Conservation (phyloP, 2,888 invertebrate species). For the Calameuta filiformis region DNA sequence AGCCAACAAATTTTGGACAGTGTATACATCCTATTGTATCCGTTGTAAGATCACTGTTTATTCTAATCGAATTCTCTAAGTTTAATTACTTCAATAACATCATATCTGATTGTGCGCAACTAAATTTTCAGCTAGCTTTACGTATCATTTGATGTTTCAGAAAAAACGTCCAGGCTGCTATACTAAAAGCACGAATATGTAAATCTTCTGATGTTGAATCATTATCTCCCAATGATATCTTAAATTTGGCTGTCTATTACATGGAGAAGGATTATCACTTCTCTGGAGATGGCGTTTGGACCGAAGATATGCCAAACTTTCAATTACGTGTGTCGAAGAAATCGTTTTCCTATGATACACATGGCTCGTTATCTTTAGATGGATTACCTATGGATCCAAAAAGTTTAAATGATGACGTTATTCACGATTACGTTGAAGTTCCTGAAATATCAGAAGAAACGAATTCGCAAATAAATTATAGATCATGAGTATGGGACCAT, state of each 20-base stretch:
- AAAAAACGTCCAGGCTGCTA: not conserved
- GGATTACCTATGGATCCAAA: not conserved
- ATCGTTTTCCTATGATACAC: no score
- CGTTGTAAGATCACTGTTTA: slow-evolving; percentile 67
- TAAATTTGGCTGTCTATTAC: slow-evolving; percentile 68
- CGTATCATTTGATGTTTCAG: not conserved
- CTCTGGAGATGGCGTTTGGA: slow-evolving; percentile 81
- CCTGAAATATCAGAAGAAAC: not conserved
- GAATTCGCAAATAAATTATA: not conserved
- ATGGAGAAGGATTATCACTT: slow-evolving; percentile 81
- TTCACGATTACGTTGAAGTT: not conserved
- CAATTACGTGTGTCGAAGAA: not conserved
- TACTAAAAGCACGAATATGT: not conserved
- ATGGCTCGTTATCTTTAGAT: not conserved
- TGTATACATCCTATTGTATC: slow-evolving; percentile 76
- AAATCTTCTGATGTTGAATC: not conserved
- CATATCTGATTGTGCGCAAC: not conserved
- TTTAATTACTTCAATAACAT: not conserved
- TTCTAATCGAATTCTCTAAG: not conserved
- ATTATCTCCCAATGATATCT: not conserved
- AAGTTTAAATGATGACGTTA: not conserved
- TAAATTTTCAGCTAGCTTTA: not conserved
- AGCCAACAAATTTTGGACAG: slow-evolving; percentile 71
- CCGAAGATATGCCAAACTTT: not conserved
- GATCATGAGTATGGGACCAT: not conserved